These are phyloP conservation scores for Sylvilagus floridanus DNA, from an alignment of 2,797 vertebrate species.

Conservation along the genomic window DNA sequence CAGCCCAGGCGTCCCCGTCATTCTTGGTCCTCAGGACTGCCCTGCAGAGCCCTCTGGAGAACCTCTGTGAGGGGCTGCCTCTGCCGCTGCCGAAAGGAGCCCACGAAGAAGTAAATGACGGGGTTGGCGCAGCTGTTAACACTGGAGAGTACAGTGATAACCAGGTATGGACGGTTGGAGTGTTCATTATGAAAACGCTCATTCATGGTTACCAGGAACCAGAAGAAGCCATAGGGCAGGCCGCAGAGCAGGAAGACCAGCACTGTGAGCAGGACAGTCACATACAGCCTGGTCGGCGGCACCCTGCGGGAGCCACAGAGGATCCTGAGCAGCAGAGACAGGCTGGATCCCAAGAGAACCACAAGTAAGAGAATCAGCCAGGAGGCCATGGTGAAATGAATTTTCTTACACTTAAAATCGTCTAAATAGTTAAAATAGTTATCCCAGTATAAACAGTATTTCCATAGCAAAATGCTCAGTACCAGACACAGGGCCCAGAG, in stretches of 20 bases:
- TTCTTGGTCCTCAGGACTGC: not conserved
- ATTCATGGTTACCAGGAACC: not conserved
- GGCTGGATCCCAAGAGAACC: slow-evolving; percentile 64
- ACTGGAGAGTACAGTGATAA: not conserved
- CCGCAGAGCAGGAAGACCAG: slow-evolving; percentile 71
- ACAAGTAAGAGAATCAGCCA: not conserved
- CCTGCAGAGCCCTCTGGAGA: slow-evolving; percentile 31
- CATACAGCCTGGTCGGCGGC: slow-evolving; percentile 43
- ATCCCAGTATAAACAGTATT: too few relatives aligned
- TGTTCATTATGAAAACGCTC: too few relatives aligned
- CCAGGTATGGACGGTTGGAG: too few relatives aligned
- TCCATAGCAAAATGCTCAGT: not conserved
- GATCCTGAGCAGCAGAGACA: slow-evolving; percentile 65
- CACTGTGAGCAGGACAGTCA: slow-evolving; percentile 33
- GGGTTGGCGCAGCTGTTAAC: slow-evolving; percentile 49
- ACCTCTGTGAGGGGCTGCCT: not conserved
- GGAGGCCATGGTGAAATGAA: fast-evolving
- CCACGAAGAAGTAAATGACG: slow-evolving; percentile 36
- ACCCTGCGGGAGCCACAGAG: not conserved
- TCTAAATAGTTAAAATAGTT: too few relatives aligned
- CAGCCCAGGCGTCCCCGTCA: not conserved
- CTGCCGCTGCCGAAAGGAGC: not conserved
- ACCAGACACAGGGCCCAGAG: slow-evolving; percentile 77
- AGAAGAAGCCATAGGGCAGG: slow-evolving; percentile 20
- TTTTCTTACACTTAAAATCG: too few relatives aligned